Percentiles rank a stretch among this genome's conserved stretches.
These are phyloP conservation scores for Ranitomeya imitator DNA, from an alignment of 2,113 vertebrate genomes.

Conservation along the genomic window DNA sequence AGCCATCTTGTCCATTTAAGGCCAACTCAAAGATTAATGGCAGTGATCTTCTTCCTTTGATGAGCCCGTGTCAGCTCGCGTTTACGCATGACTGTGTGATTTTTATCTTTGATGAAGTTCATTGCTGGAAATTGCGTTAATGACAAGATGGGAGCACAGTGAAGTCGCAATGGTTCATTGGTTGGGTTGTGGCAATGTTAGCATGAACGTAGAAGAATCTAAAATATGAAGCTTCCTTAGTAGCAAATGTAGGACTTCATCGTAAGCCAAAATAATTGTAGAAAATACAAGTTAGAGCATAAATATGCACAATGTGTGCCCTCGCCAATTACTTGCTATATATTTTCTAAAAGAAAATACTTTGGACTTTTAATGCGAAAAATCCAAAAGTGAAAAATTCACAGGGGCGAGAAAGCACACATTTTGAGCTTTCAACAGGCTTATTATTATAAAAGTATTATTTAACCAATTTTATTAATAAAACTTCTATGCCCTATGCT, in stretches of 20 bases:
- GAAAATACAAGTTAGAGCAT: neutral
- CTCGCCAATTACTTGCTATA: neutral
- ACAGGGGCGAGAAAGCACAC: neutral
- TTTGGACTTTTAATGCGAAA: neutral
- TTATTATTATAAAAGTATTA: neutral
- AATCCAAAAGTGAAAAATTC: neutral
- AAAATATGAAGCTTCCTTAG: neutral
- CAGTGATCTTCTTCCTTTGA: conserved; percentile 44
- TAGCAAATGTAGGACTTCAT: neutral
- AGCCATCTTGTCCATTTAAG: conserved; percentile 46
- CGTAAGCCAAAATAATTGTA: neutral
- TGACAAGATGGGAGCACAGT: conserved; percentile 22
- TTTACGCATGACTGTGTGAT: conserved; percentile 46
- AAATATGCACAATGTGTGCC: neutral
- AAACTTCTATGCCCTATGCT: neutral
- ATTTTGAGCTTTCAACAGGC: neutral
- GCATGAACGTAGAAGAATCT: conserved; percentile 3
- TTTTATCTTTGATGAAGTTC: conserved; percentile 50
- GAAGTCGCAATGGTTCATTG: conserved; percentile 36
- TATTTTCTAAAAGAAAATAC: neutral
- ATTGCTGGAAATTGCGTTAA: conserved; percentile 40
- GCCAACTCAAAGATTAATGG: conserved; percentile 43
- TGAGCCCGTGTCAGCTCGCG: conserved; percentile 14
- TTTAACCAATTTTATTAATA: neutral
- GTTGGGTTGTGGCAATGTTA: conserved; percentile 20